These are phyloP conservation scores for Coendou prehensilis DNA, from an alignment of 2,797 vertebrate genomes.

Conservation along the genomic window DNA sequence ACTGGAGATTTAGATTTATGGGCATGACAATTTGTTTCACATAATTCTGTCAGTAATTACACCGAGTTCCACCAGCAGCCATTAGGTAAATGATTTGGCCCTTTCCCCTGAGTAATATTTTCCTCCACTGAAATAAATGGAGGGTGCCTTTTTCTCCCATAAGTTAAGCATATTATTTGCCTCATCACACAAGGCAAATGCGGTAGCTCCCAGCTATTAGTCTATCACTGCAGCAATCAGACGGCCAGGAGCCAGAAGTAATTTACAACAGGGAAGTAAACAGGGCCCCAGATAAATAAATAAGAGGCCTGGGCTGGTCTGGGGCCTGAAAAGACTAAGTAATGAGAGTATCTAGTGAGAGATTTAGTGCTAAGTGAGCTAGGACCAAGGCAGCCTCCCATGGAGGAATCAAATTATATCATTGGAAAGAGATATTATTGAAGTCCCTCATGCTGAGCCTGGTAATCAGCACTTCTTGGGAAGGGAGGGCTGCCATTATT, in stretches of 20 bases:
- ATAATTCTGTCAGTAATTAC: slow-evolving; percentile 73
- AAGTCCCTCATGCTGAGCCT: slow-evolving; percentile 78
- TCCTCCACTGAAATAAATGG: slow-evolving; percentile 81
- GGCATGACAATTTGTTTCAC: slow-evolving; percentile 77
- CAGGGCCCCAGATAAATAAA: slow-evolving; percentile 84
- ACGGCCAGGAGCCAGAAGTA: slow-evolving; percentile 81
- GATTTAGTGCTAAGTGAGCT: slow-evolving; percentile 83
- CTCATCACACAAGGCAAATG: slow-evolving; percentile 84
- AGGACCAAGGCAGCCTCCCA: slow-evolving; percentile 80
- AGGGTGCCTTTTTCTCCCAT: slow-evolving; percentile 79
- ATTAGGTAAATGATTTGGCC: slow-evolving; percentile 83
- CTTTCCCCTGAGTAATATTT: slow-evolving; percentile 78
- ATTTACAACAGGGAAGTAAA: slow-evolving; percentile 84
- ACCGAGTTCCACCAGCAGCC: slow-evolving; percentile 74
- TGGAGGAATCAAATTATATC: slow-evolving; percentile 84
- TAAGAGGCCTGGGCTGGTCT: slow-evolving; percentile 70
- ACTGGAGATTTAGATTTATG: slow-evolving; percentile 66
- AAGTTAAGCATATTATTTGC: slow-evolving; percentile 84
- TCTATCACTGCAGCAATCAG: slow-evolving; percentile 80
- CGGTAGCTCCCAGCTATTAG: slow-evolving; percentile 79
- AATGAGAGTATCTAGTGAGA: slow-evolving; percentile 81
- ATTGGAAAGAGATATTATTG: slow-evolving; percentile 78
- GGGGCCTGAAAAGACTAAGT: slow-evolving; percentile 81
- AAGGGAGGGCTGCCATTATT: slow-evolving; percentile 75
- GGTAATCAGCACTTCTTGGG: slow-evolving; percentile 69